phyloP scores from a whole-genome alignment of 2,888 invertebrate species.

The Caenorhabditis sp. region DNA sequence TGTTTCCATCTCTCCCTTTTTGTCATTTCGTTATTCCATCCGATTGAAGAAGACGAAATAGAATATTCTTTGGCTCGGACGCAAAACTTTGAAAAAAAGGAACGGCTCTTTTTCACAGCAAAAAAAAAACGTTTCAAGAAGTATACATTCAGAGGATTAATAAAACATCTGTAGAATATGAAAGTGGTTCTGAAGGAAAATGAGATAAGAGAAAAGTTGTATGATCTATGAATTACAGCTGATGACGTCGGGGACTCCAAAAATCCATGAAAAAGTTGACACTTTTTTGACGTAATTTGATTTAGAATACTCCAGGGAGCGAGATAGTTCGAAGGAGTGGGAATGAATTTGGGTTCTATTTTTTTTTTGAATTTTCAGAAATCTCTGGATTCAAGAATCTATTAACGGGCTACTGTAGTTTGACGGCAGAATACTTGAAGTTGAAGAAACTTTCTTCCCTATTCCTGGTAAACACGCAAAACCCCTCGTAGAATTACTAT shows the following conservation, averaged over 20 bases:
- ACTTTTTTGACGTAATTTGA: slow-evolving; percentile 43
- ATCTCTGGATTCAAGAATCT: not conserved
- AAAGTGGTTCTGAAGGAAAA: not conserved
- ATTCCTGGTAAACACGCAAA: too few relatives aligned
- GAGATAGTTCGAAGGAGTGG: not conserved
- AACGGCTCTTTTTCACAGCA: not conserved
- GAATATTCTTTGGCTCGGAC: slow-evolving; percentile 9
- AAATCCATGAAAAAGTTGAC: slow-evolving; percentile 21
- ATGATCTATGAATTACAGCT: slow-evolving; percentile 6
- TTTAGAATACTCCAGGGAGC: slow-evolving; percentile 38
- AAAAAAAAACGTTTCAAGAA: slow-evolving; percentile 8
- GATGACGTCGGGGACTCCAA: slow-evolving; percentile 9
- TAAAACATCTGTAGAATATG: slow-evolving; percentile 9
- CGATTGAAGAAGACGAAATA: slow-evolving; percentile 9
- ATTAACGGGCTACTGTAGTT: too few relatives aligned
- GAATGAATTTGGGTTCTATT: slow-evolving; percentile 3
- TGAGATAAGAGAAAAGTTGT: slow-evolving; percentile 12
- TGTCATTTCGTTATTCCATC: slow-evolving; percentile 19
- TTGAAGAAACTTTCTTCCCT: too few relatives aligned
- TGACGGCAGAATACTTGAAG: too few relatives aligned
- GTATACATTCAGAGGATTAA: slow-evolving; percentile 13
- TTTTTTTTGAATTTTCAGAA: not conserved
- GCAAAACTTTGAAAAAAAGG: slow-evolving; percentile 27
- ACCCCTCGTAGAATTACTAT: too few relatives aligned
- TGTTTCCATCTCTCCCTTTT: slow-evolving; percentile 2